Evolutionary conservation across 2,113 vertebrate genomes (phyloP).

Genomic region (Oenanthe melanoleuca): DNA sequence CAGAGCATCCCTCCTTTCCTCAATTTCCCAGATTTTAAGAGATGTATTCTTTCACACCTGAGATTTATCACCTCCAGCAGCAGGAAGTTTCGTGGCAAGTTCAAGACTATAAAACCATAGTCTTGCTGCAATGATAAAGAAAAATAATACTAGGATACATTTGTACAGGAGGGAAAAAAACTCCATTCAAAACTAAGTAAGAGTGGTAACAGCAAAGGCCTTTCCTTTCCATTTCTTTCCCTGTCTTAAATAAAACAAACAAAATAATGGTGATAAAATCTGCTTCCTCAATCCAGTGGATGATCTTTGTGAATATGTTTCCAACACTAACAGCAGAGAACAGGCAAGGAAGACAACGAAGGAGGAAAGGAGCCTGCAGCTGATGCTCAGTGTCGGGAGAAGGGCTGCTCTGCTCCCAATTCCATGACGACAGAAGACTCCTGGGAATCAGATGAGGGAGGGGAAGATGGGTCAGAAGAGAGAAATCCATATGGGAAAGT

Average conservation of each 20-base stretch:
- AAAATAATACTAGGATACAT: not conserved
- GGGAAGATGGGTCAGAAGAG: conserved; percentile 13
- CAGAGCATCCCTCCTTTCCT: not conserved
- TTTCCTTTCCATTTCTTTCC: not conserved
- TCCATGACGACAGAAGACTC: conserved; percentile 42
- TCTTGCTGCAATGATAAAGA: not conserved
- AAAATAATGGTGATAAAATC: conserved; percentile 52
- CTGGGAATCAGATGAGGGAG: conserved; percentile 6
- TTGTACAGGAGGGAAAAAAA: not conserved
- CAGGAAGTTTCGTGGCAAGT: not conserved
- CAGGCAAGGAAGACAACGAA: not conserved
- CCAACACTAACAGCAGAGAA: conserved; percentile 50
- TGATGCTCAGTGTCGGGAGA: not conserved
- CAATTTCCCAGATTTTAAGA: not conserved
- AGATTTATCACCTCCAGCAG: not conserved
- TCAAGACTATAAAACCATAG: not conserved
- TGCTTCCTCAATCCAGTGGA: conserved; percentile 38
- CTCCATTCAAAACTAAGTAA: not conserved
- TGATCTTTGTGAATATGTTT: conserved; percentile 14
- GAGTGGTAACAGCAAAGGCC: not conserved
- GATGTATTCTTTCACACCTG: not conserved
- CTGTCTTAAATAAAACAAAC: conserved; percentile 41
- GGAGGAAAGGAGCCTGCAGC: conserved; percentile 26
- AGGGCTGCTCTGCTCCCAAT: conserved; percentile 4
- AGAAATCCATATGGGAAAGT: conserved; percentile 20